These are phyloP conservation scores for Nebria salina DNA, from an alignment of 2,888 invertebrate genomes.

Conservation along the genomic window DNA sequence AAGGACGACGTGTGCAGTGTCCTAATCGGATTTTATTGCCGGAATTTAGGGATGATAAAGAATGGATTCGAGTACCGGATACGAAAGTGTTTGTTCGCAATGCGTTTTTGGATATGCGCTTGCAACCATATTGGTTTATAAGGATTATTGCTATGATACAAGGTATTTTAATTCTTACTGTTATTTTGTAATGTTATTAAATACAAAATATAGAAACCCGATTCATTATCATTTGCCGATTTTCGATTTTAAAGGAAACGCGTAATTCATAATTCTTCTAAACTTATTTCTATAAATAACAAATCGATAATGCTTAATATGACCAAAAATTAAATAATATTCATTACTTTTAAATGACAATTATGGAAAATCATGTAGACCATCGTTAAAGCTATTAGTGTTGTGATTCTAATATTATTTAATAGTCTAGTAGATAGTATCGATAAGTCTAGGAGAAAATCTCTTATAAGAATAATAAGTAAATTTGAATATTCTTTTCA, in stretches of 20 bases:
- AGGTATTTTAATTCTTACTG: constrained; percentile 46
- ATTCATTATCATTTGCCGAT: too few relatives aligned
- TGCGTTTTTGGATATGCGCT: constrained; percentile 47
- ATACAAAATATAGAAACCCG: not conserved
- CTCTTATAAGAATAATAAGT: too few relatives aligned
- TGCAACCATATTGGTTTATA: constrained; percentile 52
- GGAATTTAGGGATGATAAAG: constrained; percentile 61
- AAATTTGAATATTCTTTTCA: too few relatives aligned
- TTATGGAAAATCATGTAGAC: not conserved
- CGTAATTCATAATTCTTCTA: too few relatives aligned
- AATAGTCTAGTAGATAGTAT: too few relatives aligned
- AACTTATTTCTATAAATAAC: too few relatives aligned
- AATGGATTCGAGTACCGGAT: constrained; percentile 43
- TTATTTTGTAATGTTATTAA: not conserved
- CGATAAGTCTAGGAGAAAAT: too few relatives aligned
- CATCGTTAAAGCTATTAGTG: not conserved
- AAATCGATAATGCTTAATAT: too few relatives aligned
- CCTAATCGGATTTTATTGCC: constrained; percentile 62
- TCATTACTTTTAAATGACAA: too few relatives aligned
- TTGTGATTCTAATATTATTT: too few relatives aligned
- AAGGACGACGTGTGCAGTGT: constrained; percentile 62
- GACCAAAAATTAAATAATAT: too few relatives aligned
- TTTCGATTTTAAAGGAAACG: too few relatives aligned
- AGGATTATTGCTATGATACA: constrained; percentile 58
- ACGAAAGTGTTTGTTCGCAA: constrained; percentile 46